Percentiles rank a stretch among this genome's conserved stretches.
Evolutionary conservation across 2,113 vertebrate species (phyloP).

Genomic region (Pedetes capensis): DNA sequence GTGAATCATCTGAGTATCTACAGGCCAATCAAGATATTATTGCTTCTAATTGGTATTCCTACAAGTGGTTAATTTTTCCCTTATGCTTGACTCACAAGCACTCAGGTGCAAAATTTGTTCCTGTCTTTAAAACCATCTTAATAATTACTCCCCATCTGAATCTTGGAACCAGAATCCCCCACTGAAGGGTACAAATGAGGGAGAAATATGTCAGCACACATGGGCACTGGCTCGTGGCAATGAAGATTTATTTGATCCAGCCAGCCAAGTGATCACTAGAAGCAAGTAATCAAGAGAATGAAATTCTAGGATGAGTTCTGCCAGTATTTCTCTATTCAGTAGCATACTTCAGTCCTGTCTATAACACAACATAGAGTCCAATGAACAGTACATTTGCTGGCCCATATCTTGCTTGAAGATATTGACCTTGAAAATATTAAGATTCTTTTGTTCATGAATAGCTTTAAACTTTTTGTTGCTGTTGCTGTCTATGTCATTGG

Average conservation of each 20-base stretch:
- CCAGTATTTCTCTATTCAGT: conserved; percentile 45
- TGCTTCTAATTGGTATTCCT: conserved; percentile 69
- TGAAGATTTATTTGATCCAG: conserved; percentile 74
- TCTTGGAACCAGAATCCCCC: conserved; percentile 60
- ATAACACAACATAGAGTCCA: background rate
- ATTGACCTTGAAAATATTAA: conserved; percentile 56
- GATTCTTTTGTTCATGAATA: conserved; percentile 58
- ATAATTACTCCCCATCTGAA: conserved; percentile 64
- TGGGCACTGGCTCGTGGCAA: conserved; percentile 47
- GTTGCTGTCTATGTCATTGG: conserved; percentile 54
- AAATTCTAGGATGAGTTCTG: conserved; percentile 39
- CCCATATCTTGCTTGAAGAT: conserved; percentile 43
- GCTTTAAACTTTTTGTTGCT: conserved; percentile 67
- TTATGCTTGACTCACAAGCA: conserved; percentile 57
- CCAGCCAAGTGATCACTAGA: conserved; percentile 69
- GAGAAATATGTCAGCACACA: conserved; percentile 64
- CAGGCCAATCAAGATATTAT: conserved; percentile 60
- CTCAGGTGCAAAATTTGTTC: conserved; percentile 69
- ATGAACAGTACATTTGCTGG: background rate
- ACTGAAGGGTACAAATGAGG: conserved; percentile 64
- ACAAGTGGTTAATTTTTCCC: conserved; percentile 63
- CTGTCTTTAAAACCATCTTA: conserved; percentile 62
- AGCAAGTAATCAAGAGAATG: conserved; percentile 61
- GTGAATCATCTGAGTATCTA: conserved; percentile 51
- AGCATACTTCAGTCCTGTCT: background rate